Conservation (phyloP, 2,113 vertebrate species). For the Ranitomeya variabilis region DNA sequence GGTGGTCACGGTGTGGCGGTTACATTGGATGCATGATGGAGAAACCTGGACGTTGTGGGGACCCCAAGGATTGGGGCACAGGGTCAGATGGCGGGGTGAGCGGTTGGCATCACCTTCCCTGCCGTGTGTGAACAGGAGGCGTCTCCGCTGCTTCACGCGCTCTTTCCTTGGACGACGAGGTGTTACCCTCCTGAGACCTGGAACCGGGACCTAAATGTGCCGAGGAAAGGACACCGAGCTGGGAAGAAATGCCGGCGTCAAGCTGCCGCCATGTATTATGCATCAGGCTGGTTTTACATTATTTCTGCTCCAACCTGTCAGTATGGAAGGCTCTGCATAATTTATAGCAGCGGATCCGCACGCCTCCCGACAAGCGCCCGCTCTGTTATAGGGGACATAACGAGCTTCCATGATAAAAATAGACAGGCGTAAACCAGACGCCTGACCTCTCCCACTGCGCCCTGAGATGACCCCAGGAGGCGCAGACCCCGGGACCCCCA, state of each 20-base stretch:
- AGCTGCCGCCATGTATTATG: constrained; percentile 70
- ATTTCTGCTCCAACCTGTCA: constrained; percentile 83
- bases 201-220: constrained; percentile 32
- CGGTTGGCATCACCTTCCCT: too few species aligned
- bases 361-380: constrained; percentile 68
- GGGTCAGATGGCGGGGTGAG: too few species aligned
- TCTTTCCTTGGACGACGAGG: not conserved
- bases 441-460: constrained; percentile 1
- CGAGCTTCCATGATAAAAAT: constrained; percentile 49
- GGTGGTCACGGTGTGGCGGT: too few species aligned
- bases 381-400: constrained; percentile 69
- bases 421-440: constrained; percentile 40
- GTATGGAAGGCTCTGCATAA: constrained; percentile 83
- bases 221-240: constrained; percentile 26
- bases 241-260: constrained; percentile 46
- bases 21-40: too few species aligned
- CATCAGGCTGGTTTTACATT: constrained; percentile 73
- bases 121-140: not conserved
- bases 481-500: not conserved
- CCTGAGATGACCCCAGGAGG: not conserved
- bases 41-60: too few species aligned
- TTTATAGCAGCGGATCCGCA: constrained; percentile 75
- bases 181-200: constrained; percentile 15
- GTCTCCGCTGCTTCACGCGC: not conserved
- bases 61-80: too few species aligned